phyloP scores from a whole-genome alignment of 2,113 vertebrate genomes.

The Coracopsis vasa region DNA sequence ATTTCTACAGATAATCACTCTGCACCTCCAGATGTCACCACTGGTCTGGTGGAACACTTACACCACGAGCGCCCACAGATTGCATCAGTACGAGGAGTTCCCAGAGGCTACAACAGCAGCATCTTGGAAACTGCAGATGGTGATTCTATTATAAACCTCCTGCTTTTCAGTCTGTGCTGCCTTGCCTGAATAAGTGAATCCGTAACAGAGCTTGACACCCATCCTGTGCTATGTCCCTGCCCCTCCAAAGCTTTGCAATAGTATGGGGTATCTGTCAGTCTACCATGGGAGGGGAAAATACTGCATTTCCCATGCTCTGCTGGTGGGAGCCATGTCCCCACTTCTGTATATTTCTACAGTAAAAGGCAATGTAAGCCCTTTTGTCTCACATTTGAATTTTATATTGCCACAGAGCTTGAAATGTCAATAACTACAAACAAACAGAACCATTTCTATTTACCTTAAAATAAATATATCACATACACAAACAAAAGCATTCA shows the following conservation, averaged over 20 bases:
- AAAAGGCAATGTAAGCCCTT: neutral
- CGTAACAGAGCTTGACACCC: neutral
- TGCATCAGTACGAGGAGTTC: constrained; percentile 82
- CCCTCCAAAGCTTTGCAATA: neutral
- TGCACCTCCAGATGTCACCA: constrained; percentile 93
- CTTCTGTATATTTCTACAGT: neutral
- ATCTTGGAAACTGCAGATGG: constrained; percentile 92
- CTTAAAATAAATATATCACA: neutral
- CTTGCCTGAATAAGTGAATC: neutral
- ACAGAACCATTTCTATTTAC: neutral
- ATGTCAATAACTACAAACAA: neutral
- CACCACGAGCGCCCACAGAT: constrained; percentile 82
- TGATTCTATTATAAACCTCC: constrained; percentile 72
- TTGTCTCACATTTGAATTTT: neutral
- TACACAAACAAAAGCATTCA: neutral
- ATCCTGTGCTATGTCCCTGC: neutral
- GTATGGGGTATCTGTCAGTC: neutral
- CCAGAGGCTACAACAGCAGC: constrained; percentile 79
- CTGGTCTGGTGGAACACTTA: constrained; percentile 81
- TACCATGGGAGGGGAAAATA: neutral
- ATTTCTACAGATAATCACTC: constrained; percentile 84
- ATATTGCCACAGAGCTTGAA: neutral
- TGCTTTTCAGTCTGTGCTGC: neutral
- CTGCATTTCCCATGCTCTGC: neutral
- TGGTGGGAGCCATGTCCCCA: neutral